Evolutionary conservation across 2,797 vertebrate genomes (phyloP), one percentile per base, ranked within the genome.

Genomic region (Heliangelus exortis): DNA sequence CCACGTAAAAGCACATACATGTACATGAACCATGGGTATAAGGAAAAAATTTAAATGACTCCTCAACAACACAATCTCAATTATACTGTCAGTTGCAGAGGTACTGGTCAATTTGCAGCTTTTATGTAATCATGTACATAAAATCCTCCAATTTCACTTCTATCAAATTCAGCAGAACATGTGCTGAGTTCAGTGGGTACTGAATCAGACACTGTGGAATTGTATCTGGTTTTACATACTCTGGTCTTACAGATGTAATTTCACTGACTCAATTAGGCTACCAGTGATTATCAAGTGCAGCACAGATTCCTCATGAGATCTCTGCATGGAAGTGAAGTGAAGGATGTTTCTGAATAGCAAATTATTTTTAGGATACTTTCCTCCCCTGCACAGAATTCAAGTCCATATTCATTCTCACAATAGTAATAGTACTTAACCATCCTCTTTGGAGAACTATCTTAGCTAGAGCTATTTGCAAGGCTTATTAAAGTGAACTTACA

Each of bases 291-390:
- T 73, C 83, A 95, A 96, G 69, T 55, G 76, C 76, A 91, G 92
- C 68, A 81, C 87, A 86, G 92, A 92, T 89, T 91, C 84, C 93
- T 95, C 94, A 39, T 63, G 93, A 96, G 95, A 92, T 65, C 81
- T 75, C 63, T 82, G 67, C 51, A 55, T 89, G 79, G 72, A 92
- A 94, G 54, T 6, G 3, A 91, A 94, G 54, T 6, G 4, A 93
- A 92, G 45, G 36, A 95, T 84, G 73, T 82, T 91, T 92, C 84
- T 93, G 93, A 95, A 95, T 95, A 89, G 66, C 82, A 87, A 95
- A 89, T 93, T 81, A 76, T 89, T 95, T 94, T 86, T 88, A 85
- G 76, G 87, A 76, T 41, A 73, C 69, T 69, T 81, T 73, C 33
- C 62, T 92, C 31, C 55, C 33, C 71, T 82, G 84, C 69, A 77